These are phyloP conservation scores for Epinephelus moara DNA, from an alignment of 2,113 vertebrate species.

Conservation along the genomic window DNA sequence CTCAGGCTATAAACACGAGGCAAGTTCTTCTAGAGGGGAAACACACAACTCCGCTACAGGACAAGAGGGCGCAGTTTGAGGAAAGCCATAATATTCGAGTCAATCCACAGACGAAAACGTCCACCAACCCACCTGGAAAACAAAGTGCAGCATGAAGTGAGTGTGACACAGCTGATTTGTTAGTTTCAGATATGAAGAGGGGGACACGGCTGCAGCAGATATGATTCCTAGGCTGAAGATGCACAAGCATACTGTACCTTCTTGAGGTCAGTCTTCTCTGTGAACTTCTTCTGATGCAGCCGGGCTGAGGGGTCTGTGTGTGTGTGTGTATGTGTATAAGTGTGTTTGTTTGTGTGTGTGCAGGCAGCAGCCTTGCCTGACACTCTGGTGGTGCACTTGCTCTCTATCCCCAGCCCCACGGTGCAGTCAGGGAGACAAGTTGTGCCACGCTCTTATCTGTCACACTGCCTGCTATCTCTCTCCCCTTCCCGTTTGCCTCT, in stretches of 20 bases:
- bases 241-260: constrained; percentile 78
- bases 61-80: constrained; percentile 53
- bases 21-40: constrained; percentile 57
- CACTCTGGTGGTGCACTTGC: constrained; percentile 79
- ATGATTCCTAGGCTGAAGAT: constrained; percentile 27
- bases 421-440: constrained; percentile 77
- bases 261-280: constrained; percentile 74
- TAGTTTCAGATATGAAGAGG: constrained; percentile 16
- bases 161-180: constrained; percentile 19
- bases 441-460: constrained; percentile 81
- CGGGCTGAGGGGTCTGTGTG: constrained; percentile 61
- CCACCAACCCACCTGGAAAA: constrained; percentile 72
- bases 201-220: constrained; percentile 18
- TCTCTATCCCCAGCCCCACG: constrained; percentile 69
- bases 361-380: constrained; percentile 73
- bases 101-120: constrained; percentile 64
- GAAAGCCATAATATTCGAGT: constrained; percentile 57
- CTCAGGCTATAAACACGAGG: constrained; percentile 43
- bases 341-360: constrained; percentile 66
- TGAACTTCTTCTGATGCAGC: constrained; percentile 72
- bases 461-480: constrained; percentile 80
- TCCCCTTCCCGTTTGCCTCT: constrained; percentile 72
- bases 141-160: constrained; percentile 65
- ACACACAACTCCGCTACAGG: constrained; percentile 64
- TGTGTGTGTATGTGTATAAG: constrained; percentile 59